Percentiles rank a stretch among this genome's conserved stretches.
These are phyloP conservation scores for Hyperopisus bebe DNA, from an alignment of 2,113 vertebrate species.

Conservation along the genomic window DNA sequence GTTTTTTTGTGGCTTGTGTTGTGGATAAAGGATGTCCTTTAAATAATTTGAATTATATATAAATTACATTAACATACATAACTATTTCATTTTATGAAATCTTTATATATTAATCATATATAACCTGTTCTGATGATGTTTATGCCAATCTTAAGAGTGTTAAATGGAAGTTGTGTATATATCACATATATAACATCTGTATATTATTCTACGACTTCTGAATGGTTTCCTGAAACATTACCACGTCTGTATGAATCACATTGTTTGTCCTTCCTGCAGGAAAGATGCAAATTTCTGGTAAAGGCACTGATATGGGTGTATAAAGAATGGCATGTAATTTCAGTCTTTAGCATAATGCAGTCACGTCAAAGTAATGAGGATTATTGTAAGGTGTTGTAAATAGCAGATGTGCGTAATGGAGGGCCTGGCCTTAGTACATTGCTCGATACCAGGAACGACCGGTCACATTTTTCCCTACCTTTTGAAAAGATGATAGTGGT, in stretches of 20 bases:
- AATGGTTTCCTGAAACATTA: neutral
- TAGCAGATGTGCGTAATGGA: neutral
- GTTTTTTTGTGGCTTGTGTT: neutral
- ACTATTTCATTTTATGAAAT: neutral
- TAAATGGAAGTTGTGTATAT: neutral
- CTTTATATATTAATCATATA: neutral
- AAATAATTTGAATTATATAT: neutral
- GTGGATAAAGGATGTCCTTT: neutral
- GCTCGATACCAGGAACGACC: neutral
- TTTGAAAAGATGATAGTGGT: neutral
- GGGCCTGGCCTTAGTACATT: neutral
- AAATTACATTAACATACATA: neutral
- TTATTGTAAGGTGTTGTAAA: neutral
- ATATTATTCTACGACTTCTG: neutral
- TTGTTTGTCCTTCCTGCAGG: neutral
- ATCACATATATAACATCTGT: neutral
- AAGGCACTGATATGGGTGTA: neutral
- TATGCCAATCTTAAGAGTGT: neutral
- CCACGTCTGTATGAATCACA: neutral
- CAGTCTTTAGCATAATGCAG: neutral
- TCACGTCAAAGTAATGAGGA: neutral
- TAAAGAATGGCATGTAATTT: conserved; percentile 1
- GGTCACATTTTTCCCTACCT: neutral
- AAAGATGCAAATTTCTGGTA: neutral
- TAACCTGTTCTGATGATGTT: conserved; percentile 2